Percentiles rank a stretch among this genome's conserved stretches.
These are phyloP conservation scores for Gymnosoma rotundatum DNA, from an alignment of 2,888 invertebrate genomes.

Conservation along the genomic window DNA sequence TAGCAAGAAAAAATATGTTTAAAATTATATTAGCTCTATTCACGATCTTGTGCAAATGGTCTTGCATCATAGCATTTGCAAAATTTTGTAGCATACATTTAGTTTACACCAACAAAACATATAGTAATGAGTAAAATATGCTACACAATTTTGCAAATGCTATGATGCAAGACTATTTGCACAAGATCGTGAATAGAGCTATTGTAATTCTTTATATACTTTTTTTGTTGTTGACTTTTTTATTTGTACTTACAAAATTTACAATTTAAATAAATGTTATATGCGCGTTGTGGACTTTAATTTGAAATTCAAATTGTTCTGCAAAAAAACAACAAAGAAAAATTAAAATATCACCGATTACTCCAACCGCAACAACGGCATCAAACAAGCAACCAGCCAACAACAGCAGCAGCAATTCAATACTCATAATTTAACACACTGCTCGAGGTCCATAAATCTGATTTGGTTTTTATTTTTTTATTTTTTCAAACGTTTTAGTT, in stretches of 20 bases:
- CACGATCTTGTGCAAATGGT: too few species aligned
- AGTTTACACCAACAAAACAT: too few species aligned
- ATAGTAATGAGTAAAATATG: too few species aligned
- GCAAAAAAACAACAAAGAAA: neutral
- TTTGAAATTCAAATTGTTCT: slow-evolving; percentile 60
- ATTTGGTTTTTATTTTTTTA: neutral
- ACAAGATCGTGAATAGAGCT: too few species aligned
- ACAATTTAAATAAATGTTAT: slow-evolving; percentile 56
- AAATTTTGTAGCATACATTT: too few species aligned
- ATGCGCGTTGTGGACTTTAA: slow-evolving; percentile 43
- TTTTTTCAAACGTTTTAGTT: slow-evolving; percentile 46
- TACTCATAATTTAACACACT: slow-evolving; percentile 65
- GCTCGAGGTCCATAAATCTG: slow-evolving; percentile 58
- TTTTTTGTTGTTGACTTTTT: slow-evolving; percentile 34
- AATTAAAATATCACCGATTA: slow-evolving; percentile 46
- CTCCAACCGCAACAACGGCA: slow-evolving; percentile 6
- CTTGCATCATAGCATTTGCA: too few species aligned
- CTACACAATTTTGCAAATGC: too few species aligned
- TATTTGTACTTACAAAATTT: slow-evolving; percentile 53
- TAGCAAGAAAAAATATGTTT: neutral
- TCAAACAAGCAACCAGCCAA: neutral
- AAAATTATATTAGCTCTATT: too few species aligned
- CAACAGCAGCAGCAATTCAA: slow-evolving; percentile 49
- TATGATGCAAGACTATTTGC: too few species aligned
- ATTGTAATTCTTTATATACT: neutral